phyloP scores from a whole-genome alignment of 2,797 vertebrate species.

The Gymnoscopelus microlampas region DNA sequence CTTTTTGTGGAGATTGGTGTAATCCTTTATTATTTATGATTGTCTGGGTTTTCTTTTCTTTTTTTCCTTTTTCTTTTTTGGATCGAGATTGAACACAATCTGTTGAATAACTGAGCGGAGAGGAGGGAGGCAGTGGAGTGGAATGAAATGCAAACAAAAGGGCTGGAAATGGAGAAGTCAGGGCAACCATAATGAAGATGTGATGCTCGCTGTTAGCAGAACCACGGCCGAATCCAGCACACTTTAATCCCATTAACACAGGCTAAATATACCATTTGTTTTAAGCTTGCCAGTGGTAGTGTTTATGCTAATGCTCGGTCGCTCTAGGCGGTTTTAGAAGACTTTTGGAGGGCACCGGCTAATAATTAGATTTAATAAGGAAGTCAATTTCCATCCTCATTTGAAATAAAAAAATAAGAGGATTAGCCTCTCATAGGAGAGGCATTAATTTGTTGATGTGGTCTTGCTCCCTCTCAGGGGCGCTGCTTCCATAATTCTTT shows the following conservation, averaged over 20 bases:
- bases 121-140: slow-evolving; percentile 59
- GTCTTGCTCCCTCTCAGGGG: slow-evolving; percentile 66
- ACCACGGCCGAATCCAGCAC: slow-evolving; percentile 75
- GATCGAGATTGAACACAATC: slow-evolving; percentile 84
- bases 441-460: slow-evolving; percentile 79
- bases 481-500: slow-evolving; percentile 59
- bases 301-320: slow-evolving; percentile 82
- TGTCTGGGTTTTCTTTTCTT: slow-evolving; percentile 76
- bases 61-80: slow-evolving; percentile 59
- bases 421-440: slow-evolving; percentile 79
- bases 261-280: slow-evolving; percentile 88
- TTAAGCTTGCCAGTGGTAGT: slow-evolving; percentile 82
- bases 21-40: slow-evolving; percentile 88
- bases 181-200: slow-evolving; percentile 81
- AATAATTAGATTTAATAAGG: slow-evolving; percentile 85
- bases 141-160: slow-evolving; percentile 81
- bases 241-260: slow-evolving; percentile 85
- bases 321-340: slow-evolving; percentile 80
- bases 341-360: slow-evolving; percentile 83
- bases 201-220: slow-evolving; percentile 74
- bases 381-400: slow-evolving; percentile 83
- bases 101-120: slow-evolving; percentile 79
- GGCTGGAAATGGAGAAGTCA: slow-evolving; percentile 70
- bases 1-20: slow-evolving; percentile 81
- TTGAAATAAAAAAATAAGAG: slow-evolving; percentile 83